Evolutionary conservation across 2,888 invertebrate genomes (phyloP).

Genomic region (Parascotia fuliginaria): DNA sequence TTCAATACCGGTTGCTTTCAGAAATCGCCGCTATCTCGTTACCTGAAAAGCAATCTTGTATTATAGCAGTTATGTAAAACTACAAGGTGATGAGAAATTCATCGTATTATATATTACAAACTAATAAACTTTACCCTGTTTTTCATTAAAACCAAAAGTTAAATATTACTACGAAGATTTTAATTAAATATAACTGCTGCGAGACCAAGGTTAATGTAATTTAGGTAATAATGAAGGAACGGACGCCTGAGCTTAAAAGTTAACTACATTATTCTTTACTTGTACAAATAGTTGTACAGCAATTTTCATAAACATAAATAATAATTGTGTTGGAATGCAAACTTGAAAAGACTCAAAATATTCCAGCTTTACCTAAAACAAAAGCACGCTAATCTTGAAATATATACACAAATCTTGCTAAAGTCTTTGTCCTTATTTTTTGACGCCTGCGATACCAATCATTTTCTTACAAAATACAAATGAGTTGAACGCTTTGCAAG

Average conservation of each 20-base stretch:
- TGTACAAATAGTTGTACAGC: slow-evolving; percentile 16
- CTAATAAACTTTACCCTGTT: slow-evolving; percentile 16
- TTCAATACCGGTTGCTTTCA: not conserved
- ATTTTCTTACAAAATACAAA: not conserved
- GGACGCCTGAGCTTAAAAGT: slow-evolving; percentile 27
- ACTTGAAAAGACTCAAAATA: not conserved
- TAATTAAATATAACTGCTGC: slow-evolving; percentile 38
- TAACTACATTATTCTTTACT: slow-evolving; percentile 30
- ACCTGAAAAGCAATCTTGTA: no score
- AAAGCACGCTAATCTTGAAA: not conserved
- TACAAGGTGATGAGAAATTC: not conserved
- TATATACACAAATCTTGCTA: not conserved
- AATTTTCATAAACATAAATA: slow-evolving; percentile 21
- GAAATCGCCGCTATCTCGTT: not conserved
- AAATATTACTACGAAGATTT: slow-evolving; percentile 32
- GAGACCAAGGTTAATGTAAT: slow-evolving; percentile 34
- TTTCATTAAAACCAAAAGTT: slow-evolving; percentile 27
- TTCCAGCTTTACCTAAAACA: not conserved
- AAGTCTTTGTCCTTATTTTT: not conserved
- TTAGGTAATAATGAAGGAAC: slow-evolving; percentile 39
- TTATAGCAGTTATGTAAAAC: no score
- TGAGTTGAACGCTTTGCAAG: no score
- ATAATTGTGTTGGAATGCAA: slow-evolving; percentile 8
- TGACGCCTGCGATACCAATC: not conserved
- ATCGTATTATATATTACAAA: slow-evolving; percentile 1